Base-by-base conservation (phyloP, 2,888 invertebrate genomes). In the Melinaea marsaeus region DNA sequence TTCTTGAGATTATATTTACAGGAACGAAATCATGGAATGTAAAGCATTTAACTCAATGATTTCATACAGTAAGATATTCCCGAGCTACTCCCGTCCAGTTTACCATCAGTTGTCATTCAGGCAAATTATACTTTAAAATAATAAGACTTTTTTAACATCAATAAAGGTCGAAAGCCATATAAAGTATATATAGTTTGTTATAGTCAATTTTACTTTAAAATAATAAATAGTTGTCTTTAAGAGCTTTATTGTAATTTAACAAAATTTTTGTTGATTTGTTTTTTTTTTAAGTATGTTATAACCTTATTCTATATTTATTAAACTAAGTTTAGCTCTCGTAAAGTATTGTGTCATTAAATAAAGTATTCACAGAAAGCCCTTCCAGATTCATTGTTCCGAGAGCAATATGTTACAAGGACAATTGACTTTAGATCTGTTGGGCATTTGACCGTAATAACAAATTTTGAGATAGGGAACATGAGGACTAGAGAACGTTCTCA, bases 381-480 rank as follows among this genome's bases (percentile, higher is more conserved):
- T 62, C 62, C 68, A 73, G 72, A 77, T 79, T 74, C 74, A 72
- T 70, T 71, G 70, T 65, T 62, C 48, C 56, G 46, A 45, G 55
- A 61, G 67, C 64, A 66, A 72, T 64, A 64, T 66, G 62, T 65
- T 69, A 72, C 69, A 70, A 67, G 69, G 69, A 67, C 64, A 71
- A 74, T 75, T 78, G 75, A 75, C 74, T 75, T 76, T 72, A 72
- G 74, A 75, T 74, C 73, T 72, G 66, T 65, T 71, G 68, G 69
- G 69, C 69, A 70, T 71, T 72, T 69, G 67, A 68, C 65, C 68
- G 72, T 63, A 69, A 71, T 71, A 72, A 72, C 74, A 72, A 71
- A 68, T 78, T 73, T 74, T 72, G 74, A 76, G 76, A 77, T 79
- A 79, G 79, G 78, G 80, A 79, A 22, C 22, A 22, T 22, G 22